These are phyloP conservation scores for Psilopogon haemacephalus DNA, from an alignment of 2,113 vertebrate genomes.

Conservation along the genomic window DNA sequence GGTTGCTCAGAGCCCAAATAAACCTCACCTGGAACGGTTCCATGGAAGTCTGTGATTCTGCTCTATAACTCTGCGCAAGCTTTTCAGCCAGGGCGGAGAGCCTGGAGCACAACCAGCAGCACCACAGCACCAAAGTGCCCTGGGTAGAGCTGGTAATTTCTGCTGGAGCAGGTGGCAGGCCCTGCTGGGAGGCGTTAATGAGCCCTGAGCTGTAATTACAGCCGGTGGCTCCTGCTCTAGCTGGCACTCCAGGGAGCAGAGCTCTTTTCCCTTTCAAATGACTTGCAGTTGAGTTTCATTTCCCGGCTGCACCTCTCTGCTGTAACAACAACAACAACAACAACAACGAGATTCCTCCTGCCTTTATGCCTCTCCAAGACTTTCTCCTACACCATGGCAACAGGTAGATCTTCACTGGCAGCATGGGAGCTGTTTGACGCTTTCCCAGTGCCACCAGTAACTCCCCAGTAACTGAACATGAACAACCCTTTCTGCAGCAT, in stretches of 20 bases:
- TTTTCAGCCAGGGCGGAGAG: background rate
- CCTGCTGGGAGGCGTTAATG: no score
- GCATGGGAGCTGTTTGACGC: accelerated
- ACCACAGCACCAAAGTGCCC: no score
- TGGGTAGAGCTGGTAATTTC: no score
- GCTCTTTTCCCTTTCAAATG: constrained; percentile 61
- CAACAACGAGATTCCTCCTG: background rate
- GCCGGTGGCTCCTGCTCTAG: constrained; percentile 31
- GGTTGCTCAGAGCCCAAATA: no score
- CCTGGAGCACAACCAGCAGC: no score
- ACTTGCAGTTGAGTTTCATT: constrained; percentile 35
- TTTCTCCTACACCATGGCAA: background rate
- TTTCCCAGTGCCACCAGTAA: background rate
- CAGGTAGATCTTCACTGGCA: background rate
- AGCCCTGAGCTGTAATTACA: no score
- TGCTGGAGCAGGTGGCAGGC: no score
- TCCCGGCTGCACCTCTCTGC: background rate
- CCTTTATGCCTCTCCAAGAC: background rate
- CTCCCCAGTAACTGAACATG: background rate
- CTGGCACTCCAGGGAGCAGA: constrained; percentile 64
- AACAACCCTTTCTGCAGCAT: background rate
- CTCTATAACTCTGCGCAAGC: background rate
- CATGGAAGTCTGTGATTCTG: accelerated
- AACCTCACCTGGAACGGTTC: no score
- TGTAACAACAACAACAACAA: background rate